Evolutionary conservation across 2,113 vertebrate species (phyloP).

Genomic region (Equus quagga): DNA sequence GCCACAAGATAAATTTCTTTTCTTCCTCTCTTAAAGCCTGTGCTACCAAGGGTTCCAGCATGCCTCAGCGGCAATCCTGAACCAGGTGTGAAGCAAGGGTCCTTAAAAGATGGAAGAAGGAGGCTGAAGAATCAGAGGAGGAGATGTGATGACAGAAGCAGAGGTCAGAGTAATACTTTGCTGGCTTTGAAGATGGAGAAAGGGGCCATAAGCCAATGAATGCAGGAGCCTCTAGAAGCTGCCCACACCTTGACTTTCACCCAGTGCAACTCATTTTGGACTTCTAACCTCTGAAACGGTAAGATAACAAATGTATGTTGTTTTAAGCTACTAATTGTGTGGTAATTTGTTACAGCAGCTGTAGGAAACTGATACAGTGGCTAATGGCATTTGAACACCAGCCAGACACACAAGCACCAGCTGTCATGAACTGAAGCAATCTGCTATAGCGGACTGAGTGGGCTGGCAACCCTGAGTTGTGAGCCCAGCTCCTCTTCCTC

Average conservation of each 20-base stretch:
- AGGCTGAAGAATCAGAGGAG: not conserved
- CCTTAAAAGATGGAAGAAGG: not conserved
- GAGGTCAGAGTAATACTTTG: not conserved
- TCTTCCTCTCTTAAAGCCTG: not conserved
- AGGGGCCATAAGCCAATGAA: not conserved
- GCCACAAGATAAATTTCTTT: not conserved
- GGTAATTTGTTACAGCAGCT: not conserved
- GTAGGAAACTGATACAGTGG: not conserved
- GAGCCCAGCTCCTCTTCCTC: not conserved
- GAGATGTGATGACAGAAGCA: not conserved
- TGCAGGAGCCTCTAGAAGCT: not conserved
- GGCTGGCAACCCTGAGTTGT: not conserved
- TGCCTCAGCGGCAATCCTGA: not conserved
- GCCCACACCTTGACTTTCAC: not conserved
- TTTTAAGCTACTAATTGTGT: not conserved
- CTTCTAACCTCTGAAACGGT: not conserved
- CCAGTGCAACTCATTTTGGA: slow-evolving; percentile 11
- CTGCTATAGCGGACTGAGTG: not conserved
- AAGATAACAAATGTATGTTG: not conserved
- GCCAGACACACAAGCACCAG: not conserved
- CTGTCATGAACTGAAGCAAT: not conserved
- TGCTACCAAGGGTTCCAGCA: not conserved
- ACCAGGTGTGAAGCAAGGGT: not conserved
- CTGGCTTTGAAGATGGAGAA: not conserved
- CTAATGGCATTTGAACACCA: slow-evolving; percentile 10